Base-by-base conservation (phyloP, 1,140 invertebrate genomes). In the Halyomorpha halys region DNA sequence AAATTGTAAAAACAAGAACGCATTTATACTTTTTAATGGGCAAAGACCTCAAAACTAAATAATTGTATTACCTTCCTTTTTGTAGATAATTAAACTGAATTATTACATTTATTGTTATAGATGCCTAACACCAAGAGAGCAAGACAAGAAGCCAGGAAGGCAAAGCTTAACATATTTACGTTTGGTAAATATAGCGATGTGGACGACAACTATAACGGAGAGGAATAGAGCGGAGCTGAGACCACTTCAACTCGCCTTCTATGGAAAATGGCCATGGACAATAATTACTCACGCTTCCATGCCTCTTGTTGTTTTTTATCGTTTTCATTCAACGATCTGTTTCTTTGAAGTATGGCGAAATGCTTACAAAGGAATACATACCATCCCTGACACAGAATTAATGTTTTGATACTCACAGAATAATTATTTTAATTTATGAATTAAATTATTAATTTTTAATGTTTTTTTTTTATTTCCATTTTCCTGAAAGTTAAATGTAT, bases 221-320 rank as follows among this genome's bases (percentile, higher is more conserved):
- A 85, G 84, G 64, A 77, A 80, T 39, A 71, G 82, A 66, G 79
- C 82, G 1, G 81, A 83, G 64, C 82, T 81, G 61, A 82, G 83
- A 74, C 83, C 83, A 0, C 72, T 80, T 25, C 79, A 85, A 73
- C 78, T 84, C 72, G 73, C 81, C 45, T 85, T 85, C 71, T 85
- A 80, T 69, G 83, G 82, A 56, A 78, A 80, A 63, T 86, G 79
- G 83, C 83, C 78, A 0, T 89, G 86, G 86, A 86, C 83, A 39
- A 81, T 89, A 25, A 86, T 88, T 47, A 84, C 81, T 1, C 82
- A 86, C 68, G 78, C 86, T 2, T 84, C 82, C 13, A 83, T 85
- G 68, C 86, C 86, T 2, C 76, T 88, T 3, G 77, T 84, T 16
- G 86, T 88, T 34, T 88, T 86, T 73, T 88, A 86, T 73, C 77